Conservation (phyloP, 2,797 vertebrate species). For the Chanos chanos region DNA sequence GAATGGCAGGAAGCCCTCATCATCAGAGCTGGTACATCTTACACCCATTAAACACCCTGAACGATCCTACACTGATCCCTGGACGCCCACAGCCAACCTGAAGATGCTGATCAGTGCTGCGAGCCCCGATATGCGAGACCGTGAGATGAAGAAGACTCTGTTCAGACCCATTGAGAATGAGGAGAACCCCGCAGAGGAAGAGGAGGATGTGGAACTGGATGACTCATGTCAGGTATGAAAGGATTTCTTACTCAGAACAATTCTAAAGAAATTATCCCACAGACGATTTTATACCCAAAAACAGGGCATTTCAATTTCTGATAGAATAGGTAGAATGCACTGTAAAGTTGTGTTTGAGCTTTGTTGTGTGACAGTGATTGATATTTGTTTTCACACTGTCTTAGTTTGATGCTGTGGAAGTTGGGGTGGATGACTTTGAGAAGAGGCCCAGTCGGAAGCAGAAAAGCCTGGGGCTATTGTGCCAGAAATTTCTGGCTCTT, state of each 20-base stretch:
- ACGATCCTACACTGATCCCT: constrained; percentile 76
- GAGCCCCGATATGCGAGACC: constrained; percentile 90
- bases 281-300: too few relatives aligned
- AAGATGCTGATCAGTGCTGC: constrained; percentile 95
- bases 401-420: constrained; percentile 73
- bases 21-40: constrained; percentile 74
- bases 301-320: too few relatives aligned
- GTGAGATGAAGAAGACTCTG: constrained; percentile 90
- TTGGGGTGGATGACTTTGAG: constrained; percentile 78
- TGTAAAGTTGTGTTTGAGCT: too few relatives aligned
- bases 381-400: background rate
- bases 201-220: constrained; percentile 58
- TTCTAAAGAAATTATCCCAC: too few relatives aligned
- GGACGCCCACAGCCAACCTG: constrained; percentile 94
- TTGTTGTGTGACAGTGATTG: too few relatives aligned
- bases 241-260: background rate
- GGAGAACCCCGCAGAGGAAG: constrained; percentile 62
- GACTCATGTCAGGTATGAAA: constrained; percentile 72
- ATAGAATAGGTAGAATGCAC: too few relatives aligned
- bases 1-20: constrained; percentile 65
- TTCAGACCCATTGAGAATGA: constrained; percentile 89
- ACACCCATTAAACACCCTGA: constrained; percentile 83
- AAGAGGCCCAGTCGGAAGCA: constrained; percentile 92
- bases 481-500: constrained; percentile 91
- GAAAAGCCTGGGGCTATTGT: constrained; percentile 91